Base-by-base conservation (phyloP, 2,888 invertebrate species). In the Lasioglossum calceatum region DNA sequence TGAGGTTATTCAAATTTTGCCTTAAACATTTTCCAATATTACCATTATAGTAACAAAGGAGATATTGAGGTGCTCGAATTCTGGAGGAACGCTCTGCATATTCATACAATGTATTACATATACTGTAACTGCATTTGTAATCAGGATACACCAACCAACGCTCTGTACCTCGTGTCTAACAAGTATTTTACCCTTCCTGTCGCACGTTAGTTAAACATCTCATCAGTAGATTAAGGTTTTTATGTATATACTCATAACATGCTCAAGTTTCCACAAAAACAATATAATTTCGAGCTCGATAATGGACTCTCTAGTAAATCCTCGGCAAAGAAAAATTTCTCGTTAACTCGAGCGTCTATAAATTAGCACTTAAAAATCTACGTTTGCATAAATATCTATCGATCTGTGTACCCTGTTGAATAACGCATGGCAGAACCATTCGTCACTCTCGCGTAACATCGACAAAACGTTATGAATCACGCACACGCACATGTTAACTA, bases 381-480 rank as follows among this genome's bases (percentile, higher is more conserved):
- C 12, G 4, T 58, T 58, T 58, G 12, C 58, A 58, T 58, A 58
- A 58, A n/a, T 12, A 58, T n/a, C 12, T 58, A 58, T 58, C 58
- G 58, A 58, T 58, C 58, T 58, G 58, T 32, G 64, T 44, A 77
- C 44, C 7, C 44, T 64, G 32, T 44, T 32, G n/a, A 39, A 64
- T 64, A 44, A 44, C 42, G 27, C 14, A 32, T 5, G 16, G n/a
- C 12, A n/a, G 12, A 61, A 54, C 47, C 47, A 36, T 50, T 54
- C 50, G 14, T 67, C 39, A 39, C 8, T 27, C 23, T 64, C 2
- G 12, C 2, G n/a, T 32, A 61, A 10, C 8, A 27, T 72, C 39
- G n/a, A 54, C 74, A 44, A 74, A 74, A 54, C 54, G 44, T 50
- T 54, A 67, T 42, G 36, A 14, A 54, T 64, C 72, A 64, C 47